These are phyloP conservation scores for Labeo calbasu DNA, from an alignment of 2,797 vertebrate species.

Conservation along the genomic window DNA sequence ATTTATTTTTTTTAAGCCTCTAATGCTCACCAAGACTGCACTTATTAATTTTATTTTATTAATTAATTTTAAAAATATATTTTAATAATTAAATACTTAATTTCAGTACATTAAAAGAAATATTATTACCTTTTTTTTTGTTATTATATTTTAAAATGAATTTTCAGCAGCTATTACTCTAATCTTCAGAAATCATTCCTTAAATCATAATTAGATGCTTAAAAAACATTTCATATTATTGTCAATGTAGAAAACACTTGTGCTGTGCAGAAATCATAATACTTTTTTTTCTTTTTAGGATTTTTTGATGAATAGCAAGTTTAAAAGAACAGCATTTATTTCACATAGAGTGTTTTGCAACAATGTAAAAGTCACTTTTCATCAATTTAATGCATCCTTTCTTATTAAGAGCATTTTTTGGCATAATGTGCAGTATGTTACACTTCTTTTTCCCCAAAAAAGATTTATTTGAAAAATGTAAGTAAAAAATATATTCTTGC, in stretches of 20 bases:
- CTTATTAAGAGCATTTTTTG: too few relatives aligned
- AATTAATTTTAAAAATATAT: not conserved
- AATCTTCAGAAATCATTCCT: not conserved
- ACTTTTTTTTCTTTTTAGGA: not conserved
- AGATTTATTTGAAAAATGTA: too few relatives aligned
- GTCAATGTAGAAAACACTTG: not conserved
- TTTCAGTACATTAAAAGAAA: not conserved
- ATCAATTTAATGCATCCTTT: too few relatives aligned
- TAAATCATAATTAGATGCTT: not conserved
- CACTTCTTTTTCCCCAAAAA: not conserved
- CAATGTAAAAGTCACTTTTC: too few relatives aligned
- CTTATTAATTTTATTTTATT: not conserved
- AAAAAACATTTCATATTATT: not conserved
- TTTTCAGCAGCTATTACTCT: not conserved
- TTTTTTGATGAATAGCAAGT: not conserved
- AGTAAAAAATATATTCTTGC: too few relatives aligned
- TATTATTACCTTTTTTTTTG: not conserved
- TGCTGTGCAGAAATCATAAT: not conserved
- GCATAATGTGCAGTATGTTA: not conserved
- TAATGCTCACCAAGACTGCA: not conserved
- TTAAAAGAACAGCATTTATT: not conserved
- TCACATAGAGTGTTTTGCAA: too few relatives aligned
- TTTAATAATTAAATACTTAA: not conserved
- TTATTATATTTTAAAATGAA: not conserved
- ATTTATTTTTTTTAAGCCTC: not conserved